Percentiles rank a stretch among this genome's conserved stretches.
Conservation (phyloP, 53 echinoderm and acorn worm species). For the Zoroaster sp. region DNA sequence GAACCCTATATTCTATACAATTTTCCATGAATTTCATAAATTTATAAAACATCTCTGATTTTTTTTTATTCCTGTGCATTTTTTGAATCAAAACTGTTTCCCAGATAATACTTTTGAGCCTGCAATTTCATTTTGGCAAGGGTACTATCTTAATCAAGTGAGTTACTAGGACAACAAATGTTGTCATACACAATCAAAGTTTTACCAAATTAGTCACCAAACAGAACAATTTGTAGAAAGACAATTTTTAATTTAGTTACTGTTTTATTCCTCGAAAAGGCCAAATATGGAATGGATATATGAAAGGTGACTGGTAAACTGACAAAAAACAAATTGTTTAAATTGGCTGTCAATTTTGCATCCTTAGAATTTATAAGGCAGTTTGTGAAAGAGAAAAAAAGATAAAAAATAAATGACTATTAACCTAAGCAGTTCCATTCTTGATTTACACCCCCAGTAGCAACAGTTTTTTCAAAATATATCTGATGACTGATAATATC, state of each 20-base stretch:
- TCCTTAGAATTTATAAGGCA: neutral
- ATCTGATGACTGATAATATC: neutral
- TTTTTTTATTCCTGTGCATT: neutral
- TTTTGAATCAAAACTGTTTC: neutral
- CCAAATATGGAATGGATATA: conserved; percentile 20
- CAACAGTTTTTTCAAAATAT: neutral
- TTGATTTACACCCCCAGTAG: too few relatives aligned
- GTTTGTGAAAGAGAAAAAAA: neutral
- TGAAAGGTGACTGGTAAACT: neutral
- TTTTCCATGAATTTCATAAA: neutral
- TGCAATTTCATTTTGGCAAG: too few relatives aligned
- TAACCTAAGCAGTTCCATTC: too few relatives aligned
- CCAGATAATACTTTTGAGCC: neutral
- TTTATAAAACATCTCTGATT: neutral
- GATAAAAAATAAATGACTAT: too few relatives aligned
- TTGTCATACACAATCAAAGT: neutral
- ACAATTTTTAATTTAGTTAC: conserved; percentile 1
- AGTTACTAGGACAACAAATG: neutral
- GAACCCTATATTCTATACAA: too few relatives aligned
- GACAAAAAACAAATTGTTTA: neutral
- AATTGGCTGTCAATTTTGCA: neutral
- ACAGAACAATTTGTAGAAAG: neutral
- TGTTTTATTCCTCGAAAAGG: conserved; percentile 11
- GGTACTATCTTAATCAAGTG: too few relatives aligned
- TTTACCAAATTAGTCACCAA: neutral